phyloP scores from a whole-genome alignment of 2,113 vertebrate genomes.

The Coracopsis vasa region DNA sequence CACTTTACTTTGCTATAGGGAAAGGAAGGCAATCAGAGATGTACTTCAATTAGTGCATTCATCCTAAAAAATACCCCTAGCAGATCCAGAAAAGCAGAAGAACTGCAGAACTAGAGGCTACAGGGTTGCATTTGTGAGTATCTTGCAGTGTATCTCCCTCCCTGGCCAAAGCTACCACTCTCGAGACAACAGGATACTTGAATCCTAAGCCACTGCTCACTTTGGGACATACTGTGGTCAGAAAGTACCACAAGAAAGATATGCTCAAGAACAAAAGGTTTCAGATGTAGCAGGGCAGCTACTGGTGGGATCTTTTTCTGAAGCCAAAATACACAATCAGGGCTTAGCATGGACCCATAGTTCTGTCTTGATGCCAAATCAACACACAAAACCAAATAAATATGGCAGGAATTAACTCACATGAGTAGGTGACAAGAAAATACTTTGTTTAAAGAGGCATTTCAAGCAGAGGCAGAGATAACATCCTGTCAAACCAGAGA shows the following conservation, averaged over 20 bases:
- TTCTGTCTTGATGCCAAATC: neutral
- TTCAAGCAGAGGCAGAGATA: neutral
- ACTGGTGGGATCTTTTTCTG: neutral
- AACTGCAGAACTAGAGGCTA: neutral
- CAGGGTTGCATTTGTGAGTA: fast-evolving
- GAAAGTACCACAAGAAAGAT: neutral
- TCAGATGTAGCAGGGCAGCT: neutral
- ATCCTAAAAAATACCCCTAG: neutral
- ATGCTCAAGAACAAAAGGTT: neutral
- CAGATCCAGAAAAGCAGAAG: neutral
- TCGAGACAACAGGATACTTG: neutral
- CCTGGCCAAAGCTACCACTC: neutral
- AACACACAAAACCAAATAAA: neutral
- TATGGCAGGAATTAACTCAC: neutral
- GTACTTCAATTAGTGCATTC: neutral
- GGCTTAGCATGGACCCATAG: neutral
- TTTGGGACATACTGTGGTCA: neutral
- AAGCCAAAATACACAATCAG: neutral
- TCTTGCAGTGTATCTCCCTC: neutral
- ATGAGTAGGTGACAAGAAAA: neutral
- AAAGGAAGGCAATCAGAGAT: neutral
- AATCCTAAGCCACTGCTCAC: neutral
- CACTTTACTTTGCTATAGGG: neutral
- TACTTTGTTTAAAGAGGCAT: neutral
- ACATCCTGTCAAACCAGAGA: neutral